Percentiles rank a stretch among this genome's conserved stretches.
Evolutionary conservation across 2,797 vertebrate species (phyloP).

Genomic region (Fratercula arctica): DNA sequence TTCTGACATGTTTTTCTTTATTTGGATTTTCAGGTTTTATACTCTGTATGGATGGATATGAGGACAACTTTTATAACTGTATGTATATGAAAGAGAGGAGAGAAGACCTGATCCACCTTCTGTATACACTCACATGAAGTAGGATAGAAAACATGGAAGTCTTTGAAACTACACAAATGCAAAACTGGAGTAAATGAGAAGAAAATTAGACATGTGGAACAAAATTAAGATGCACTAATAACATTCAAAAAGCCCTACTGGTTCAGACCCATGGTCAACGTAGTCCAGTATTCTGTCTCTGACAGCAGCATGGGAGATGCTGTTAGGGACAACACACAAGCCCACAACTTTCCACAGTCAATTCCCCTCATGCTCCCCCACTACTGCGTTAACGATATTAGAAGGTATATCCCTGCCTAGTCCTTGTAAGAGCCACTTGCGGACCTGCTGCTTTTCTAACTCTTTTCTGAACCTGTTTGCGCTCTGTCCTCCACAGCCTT

Average conservation of each 20-base stretch:
- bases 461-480: not conserved
- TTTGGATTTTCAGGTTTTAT: constrained; percentile 36
- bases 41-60: not conserved
- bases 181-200: not conserved
- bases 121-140: not conserved
- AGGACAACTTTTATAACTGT: not conserved
- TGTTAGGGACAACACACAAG: not conserved
- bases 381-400: not conserved
- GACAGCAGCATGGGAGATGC: rapidly evolving
- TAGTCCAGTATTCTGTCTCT: not conserved
- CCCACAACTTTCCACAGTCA: not conserved
- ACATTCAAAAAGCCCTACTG: not conserved
- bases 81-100: not conserved
- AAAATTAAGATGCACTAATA: constrained; percentile 30
- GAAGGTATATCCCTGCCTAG: not conserved
- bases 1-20: constrained; percentile 19
- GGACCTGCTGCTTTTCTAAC: not conserved
- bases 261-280: not conserved
- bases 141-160: not conserved
- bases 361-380: not conserved
- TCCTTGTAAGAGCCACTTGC: not conserved
- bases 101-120: not conserved
- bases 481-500: not conserved
- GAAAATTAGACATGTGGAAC: not conserved
- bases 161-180: not conserved